Evolutionary conservation across 2,797 vertebrate species (phyloP).

Genomic region (Dipus sagitta): DNA sequence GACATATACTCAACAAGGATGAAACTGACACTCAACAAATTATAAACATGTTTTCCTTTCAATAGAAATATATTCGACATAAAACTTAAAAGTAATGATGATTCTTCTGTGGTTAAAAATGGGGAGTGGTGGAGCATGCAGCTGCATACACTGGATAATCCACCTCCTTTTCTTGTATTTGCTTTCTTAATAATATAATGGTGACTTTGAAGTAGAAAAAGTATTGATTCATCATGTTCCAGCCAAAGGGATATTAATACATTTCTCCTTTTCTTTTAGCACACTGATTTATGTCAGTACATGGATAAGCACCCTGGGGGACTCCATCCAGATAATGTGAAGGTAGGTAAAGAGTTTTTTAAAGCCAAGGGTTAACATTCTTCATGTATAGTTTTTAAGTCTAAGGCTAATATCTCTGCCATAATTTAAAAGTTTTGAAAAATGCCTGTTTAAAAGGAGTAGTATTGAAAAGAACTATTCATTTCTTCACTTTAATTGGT

Average conservation of each 20-base stretch:
- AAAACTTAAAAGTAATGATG: constrained; percentile 56
- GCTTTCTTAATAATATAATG: constrained; percentile 66
- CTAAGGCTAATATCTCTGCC: neutral
- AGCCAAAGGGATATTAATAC: constrained; percentile 82
- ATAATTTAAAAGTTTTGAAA: neutral
- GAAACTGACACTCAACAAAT: constrained; percentile 22
- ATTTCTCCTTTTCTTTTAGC: constrained; percentile 88
- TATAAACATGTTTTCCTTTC: neutral
- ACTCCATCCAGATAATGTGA: constrained; percentile 97
- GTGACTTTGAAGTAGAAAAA: constrained; percentile 73
- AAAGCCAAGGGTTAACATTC: constrained; percentile 34
- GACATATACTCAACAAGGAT: neutral
- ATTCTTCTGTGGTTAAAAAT: constrained; percentile 19
- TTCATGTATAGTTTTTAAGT: neutral
- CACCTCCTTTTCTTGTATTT: constrained; percentile 65
- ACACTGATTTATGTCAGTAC: constrained; percentile 99
- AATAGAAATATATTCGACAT: constrained; percentile 50
- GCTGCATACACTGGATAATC: neutral
- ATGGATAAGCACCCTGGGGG: constrained; percentile 99
- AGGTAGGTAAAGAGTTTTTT: constrained; percentile 90
- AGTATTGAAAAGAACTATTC: neutral
- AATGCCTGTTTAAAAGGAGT: neutral
- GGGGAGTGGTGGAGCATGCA: neutral
- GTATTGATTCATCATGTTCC: constrained; percentile 80
- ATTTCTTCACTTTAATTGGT: constrained; percentile 12